phyloP scores from a whole-genome alignment of 2,113 vertebrate genomes.

The Callopanchax toddi region DNA sequence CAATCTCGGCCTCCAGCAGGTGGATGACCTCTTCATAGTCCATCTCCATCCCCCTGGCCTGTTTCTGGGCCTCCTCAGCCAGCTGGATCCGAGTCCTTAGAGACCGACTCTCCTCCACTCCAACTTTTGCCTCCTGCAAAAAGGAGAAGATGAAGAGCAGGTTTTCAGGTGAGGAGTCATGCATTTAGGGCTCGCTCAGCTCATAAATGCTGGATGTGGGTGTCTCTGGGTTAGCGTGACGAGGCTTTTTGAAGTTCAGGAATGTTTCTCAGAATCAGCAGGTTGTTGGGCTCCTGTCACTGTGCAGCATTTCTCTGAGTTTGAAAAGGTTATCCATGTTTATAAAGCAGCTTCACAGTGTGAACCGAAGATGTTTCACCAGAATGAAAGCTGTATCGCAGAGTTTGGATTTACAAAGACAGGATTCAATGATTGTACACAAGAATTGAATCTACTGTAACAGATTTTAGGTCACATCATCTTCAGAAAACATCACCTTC shows the following conservation, averaged over 20 bases:
- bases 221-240: too few species aligned
- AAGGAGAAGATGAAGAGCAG: background rate
- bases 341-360: background rate
- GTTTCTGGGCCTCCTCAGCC: conserved; percentile 88
- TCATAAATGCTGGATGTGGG: background rate
- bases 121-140: conserved; percentile 85
- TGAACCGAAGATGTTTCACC: too few species aligned
- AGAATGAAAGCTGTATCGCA: too few species aligned
- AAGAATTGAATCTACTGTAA: too few species aligned
- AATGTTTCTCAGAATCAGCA: conserved; percentile 14
- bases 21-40: conserved; percentile 96
- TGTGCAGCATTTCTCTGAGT: conserved; percentile 7
- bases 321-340: background rate
- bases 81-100: conserved; percentile 85
- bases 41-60: conserved; percentile 91
- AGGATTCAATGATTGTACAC: too few species aligned
- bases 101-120: conserved; percentile 83
- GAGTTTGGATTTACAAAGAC: too few species aligned
- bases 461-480: too few species aligned
- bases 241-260: background rate
- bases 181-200: background rate
- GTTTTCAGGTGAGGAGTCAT: background rate
- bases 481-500: too few species aligned
- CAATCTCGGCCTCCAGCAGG: conserved; percentile 91
- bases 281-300: background rate